Base-by-base conservation (phyloP, 2,888 invertebrate species). In the Lochmaea capreae region DNA sequence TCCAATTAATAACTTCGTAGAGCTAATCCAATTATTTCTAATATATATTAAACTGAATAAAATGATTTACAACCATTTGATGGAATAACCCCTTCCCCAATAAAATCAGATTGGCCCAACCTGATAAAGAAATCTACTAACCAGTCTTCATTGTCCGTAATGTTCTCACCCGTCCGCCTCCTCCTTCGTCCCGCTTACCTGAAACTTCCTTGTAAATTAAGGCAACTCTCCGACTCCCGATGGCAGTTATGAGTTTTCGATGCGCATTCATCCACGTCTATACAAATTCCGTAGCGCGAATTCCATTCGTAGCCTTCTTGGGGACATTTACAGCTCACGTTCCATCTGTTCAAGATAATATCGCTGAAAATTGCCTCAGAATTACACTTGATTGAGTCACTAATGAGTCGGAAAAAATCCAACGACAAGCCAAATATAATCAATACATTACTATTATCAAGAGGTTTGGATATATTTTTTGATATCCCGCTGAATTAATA, bases 261-360 rank as follows among this genome's bases (percentile, higher is more conserved):
- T 22, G 78, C 74, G 81, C 92, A 92, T 85, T 92, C 92, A 82
- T 92, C 90, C 49, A 89, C 83, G 84, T 92, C 92, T 5, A 92
- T 87, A 84, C 92, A 92, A 77, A 90, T 87, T n/a, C 90, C 90
- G 83, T 89, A 91, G 77, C 88, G 85, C 11, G 92, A 90, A 77
- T 88, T 89, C 91, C 91, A 92, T 76, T 85, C 84, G 84, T 88
- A 90, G 0, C 91, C 91, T 1, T 79, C 67, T 65, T 87, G 81
- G 14, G 83, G 83, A 82, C 92, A 92, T 69, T 86, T 78, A 82
- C 92, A 92, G 61, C 89, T 89, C 63, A 92, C 87, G 81, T 92
- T 92, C 89, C 92, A 91, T 80, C 88, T 88, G 83, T 92, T 91
- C 69, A 85, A 81, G 39, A 89, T 85, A 39, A 92, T 85, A 57